Conservation (phyloP, 2,888 invertebrate genomes). For the Rhyacophila evoluta region DNA sequence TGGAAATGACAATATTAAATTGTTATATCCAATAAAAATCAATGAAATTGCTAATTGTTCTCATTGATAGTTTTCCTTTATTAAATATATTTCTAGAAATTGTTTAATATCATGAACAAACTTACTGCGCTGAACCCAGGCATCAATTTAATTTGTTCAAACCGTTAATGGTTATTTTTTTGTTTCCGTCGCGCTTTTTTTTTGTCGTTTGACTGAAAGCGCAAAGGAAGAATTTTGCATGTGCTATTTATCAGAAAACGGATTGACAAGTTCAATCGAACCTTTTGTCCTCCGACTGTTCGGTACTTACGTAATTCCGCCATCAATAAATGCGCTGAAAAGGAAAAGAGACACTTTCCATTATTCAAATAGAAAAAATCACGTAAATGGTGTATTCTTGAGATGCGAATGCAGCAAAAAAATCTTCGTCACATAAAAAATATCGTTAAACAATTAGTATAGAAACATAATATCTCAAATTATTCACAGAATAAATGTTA, state of each 20-base stretch:
- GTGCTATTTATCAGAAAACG: conserved; percentile 3
- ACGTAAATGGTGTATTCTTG: neutral
- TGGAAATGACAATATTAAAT: too few relatives aligned
- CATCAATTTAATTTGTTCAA: too few relatives aligned
- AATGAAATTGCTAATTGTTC: too few relatives aligned
- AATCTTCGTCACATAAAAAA: neutral
- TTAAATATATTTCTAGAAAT: too few relatives aligned
- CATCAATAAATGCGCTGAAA: conserved; percentile 9
- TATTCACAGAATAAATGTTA: too few relatives aligned
- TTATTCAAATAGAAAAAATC: conserved; percentile 14
- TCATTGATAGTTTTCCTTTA: too few relatives aligned
- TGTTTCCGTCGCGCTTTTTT: neutral
- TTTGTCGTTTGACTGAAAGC: neutral
- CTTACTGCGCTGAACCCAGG: too few relatives aligned
- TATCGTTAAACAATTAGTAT: too few relatives aligned
- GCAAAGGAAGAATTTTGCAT: neutral
- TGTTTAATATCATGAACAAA: too few relatives aligned
- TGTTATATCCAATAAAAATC: too few relatives aligned
- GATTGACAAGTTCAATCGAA: conserved; percentile 11
- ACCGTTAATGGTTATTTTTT: too few relatives aligned
- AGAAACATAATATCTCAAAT: too few relatives aligned
- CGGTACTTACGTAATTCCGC: neutral
- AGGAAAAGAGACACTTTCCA: neutral
- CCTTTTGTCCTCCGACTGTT: neutral
- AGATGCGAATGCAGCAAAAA: neutral